Evolutionary conservation across 92 coral and sea anemone species (phyloP), one percentile per base, ranked within the genome.

Genomic region (Pocillopora meandrina): DNA sequence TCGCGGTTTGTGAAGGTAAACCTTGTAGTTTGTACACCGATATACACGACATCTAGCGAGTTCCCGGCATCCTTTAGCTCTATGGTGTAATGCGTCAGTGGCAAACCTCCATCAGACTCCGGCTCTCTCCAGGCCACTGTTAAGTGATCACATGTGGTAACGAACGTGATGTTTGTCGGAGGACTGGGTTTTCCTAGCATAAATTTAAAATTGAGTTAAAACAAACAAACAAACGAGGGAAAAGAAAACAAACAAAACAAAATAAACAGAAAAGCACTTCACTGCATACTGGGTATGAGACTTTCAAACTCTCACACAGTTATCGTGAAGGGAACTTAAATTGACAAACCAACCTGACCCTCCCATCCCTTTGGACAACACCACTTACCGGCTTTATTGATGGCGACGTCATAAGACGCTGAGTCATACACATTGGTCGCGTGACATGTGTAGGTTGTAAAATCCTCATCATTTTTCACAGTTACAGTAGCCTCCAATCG

Each of bases 51-150:
- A 15, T 87, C 78, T 5, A 82, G 47, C 82, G 79, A 84, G 20
- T 75, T 35, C n/a, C 34, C 72, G 19, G 35, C 42, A 49, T 73
- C 81, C 0, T 67, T 67, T 34, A 93, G 87, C 82, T 89, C 82
- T 77, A 89, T 84, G 36, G 81, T 78, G 85, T 91, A 93, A 15
- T 78, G 89, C 47, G 80, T 75, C 71, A 93, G 68, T 12, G 95
- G 91, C 14, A 91, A 75, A 56, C 97, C 97, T 33, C 97, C 97
- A 52, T 90, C 87, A 52, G 84, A 77, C 12, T 61, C 52, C 12
- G 97, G 97, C 2, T 80, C 69, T 34, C 59, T 76, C 97, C 97
- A 93, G 42, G 72, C 18, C 68, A 91, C 90, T 61, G 97, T 91
- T 49, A 93, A 63, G 77, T 92, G 92, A 71, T 90, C 92, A 73